Conservation (phyloP, 2,797 vertebrate species). For the Cichlasoma orientale region DNA sequence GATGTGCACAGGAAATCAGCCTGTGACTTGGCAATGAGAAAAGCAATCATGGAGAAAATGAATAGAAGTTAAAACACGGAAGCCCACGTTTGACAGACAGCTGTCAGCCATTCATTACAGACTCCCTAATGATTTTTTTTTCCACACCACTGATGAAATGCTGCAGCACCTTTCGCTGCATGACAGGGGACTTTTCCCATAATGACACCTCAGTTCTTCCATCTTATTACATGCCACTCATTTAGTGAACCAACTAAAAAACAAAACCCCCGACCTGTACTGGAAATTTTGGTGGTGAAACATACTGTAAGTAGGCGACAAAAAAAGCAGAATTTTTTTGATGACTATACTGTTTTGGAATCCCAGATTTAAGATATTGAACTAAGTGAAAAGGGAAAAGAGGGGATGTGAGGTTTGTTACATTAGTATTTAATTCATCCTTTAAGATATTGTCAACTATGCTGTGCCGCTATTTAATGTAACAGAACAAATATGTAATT, state of each 20-base stretch:
- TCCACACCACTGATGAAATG: constrained; percentile 43
- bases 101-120: constrained; percentile 66
- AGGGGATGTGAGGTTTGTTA: constrained; percentile 36
- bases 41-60: constrained; percentile 64
- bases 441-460: not conserved
- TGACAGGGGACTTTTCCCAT: constrained; percentile 49
- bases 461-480: too few species aligned
- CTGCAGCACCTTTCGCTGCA: constrained; percentile 33
- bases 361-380: not conserved
- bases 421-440: not conserved
- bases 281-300: not conserved
- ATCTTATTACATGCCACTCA: constrained; percentile 61
- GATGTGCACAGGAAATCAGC: constrained; percentile 17
- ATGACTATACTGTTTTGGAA: constrained; percentile 1
- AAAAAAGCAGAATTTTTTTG: not conserved
- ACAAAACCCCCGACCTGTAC: not conserved
- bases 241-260: constrained; percentile 15
- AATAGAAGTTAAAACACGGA: constrained; percentile 43
- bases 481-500: too few species aligned
- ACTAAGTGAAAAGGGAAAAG: constrained; percentile 29
- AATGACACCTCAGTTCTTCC: constrained; percentile 59
- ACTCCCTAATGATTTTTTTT: constrained; percentile 54
- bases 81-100: constrained; percentile 68
- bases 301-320: not conserved
- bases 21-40: constrained; percentile 24